Conservation (phyloP, 2,888 invertebrate genomes). For the Eupithecia exiguata region DNA sequence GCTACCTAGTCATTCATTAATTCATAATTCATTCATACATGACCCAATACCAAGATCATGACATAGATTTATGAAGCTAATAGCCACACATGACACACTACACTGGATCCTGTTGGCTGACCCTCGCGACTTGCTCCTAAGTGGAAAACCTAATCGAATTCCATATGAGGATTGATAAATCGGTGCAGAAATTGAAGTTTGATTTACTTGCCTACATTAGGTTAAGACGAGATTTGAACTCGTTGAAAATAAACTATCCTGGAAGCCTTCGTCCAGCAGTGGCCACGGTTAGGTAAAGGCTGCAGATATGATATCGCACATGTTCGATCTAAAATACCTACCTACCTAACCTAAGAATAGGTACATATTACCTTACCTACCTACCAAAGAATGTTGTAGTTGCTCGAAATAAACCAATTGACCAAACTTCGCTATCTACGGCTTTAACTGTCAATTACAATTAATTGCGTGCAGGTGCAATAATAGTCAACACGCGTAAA, state of each 20-base stretch:
- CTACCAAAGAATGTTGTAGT: background rate
- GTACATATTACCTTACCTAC: too few relatives aligned
- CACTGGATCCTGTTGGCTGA: slow-evolving; percentile 24
- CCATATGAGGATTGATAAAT: background rate
- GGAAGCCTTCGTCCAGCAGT: background rate
- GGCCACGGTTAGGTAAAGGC: background rate
- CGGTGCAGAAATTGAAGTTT: background rate
- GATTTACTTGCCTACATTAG: background rate
- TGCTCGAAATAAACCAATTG: background rate
- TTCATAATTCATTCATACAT: background rate
- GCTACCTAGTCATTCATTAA: too few relatives aligned
- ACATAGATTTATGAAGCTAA: slow-evolving; percentile 21
- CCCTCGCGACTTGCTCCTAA: slow-evolving; percentile 18
- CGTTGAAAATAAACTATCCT: background rate
- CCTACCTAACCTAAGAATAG: too few relatives aligned
- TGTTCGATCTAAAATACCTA: background rate
- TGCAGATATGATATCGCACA: background rate
- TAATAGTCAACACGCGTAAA: background rate
- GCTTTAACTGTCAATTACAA: background rate
- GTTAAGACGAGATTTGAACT: background rate
- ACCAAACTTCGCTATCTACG: background rate
- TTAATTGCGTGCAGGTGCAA: slow-evolving; percentile 5
- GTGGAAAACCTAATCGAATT: slow-evolving; percentile 18
- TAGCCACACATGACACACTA: slow-evolving; percentile 27
- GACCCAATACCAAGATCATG: slow-evolving; percentile 25